Evolutionary conservation across 2,888 invertebrate species (phyloP).

Genomic region (Aethes cnicana): DNA sequence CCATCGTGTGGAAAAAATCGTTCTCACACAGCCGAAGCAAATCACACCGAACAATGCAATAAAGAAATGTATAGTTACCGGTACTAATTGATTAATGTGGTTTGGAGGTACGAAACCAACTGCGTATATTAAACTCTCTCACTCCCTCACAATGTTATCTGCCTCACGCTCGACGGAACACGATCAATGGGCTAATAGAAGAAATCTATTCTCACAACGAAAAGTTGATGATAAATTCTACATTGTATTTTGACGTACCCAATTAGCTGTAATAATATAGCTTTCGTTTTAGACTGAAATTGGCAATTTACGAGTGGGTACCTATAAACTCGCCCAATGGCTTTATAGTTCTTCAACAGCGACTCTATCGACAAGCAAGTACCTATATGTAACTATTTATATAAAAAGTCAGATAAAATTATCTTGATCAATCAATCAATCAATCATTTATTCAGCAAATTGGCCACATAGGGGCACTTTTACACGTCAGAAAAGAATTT

Average conservation of each 20-base stretch:
- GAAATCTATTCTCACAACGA: slow-evolving; percentile 27
- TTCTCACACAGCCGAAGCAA: slow-evolving; percentile 32
- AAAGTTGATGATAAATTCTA: slow-evolving; percentile 21
- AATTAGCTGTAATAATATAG: too few species aligned
- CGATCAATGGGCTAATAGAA: slow-evolving; percentile 19
- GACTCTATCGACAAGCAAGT: too few species aligned
- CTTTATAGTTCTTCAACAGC: too few species aligned
- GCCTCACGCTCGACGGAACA: slow-evolving; percentile 14
- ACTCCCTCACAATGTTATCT: slow-evolving; percentile 17
- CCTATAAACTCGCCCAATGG: too few species aligned
- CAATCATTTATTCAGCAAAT: too few species aligned
- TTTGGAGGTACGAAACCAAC: slow-evolving; percentile 44
- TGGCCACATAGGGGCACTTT: too few species aligned
- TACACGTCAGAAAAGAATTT: too few species aligned
- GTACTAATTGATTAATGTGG: slow-evolving; percentile 55
- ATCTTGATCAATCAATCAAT: too few species aligned
- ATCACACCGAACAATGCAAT: slow-evolving; percentile 41
- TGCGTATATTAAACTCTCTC: slow-evolving; percentile 6
- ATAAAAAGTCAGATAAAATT: too few species aligned
- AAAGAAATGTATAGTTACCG: slow-evolving; percentile 44
- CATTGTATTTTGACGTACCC: slow-evolving; percentile 24
- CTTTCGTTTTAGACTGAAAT: too few species aligned
- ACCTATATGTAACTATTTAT: too few species aligned
- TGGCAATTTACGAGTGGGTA: too few species aligned
- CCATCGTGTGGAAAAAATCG: slow-evolving; percentile 1